Evolutionary conservation across 2,888 invertebrate genomes (phyloP).

Genomic region (Yponomeuta malinellus): DNA sequence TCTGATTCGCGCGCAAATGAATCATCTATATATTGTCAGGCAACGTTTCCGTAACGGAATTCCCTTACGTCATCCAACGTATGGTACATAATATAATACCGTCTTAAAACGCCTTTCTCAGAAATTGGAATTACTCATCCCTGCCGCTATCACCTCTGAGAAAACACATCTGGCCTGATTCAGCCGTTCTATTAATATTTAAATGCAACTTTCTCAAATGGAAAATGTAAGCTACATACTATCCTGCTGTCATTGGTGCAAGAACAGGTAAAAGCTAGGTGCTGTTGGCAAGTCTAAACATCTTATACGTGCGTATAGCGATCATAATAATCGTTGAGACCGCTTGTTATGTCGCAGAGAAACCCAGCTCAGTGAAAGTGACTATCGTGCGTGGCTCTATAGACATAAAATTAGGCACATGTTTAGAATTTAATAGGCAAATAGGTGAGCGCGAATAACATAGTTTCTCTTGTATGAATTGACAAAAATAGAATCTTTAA

Average conservation of each 20-base stretch:
- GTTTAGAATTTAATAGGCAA: slow-evolving; percentile 17
- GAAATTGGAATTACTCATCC: slow-evolving; percentile 12
- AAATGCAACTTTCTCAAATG: background rate
- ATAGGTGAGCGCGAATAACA: slow-evolving; percentile 11
- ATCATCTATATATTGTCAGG: background rate
- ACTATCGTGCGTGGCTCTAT: slow-evolving; percentile 18
- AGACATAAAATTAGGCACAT: slow-evolving; percentile 18
- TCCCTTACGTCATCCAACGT: slow-evolving; percentile 26
- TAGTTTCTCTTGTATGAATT: slow-evolving; percentile 9
- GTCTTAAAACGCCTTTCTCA: background rate
- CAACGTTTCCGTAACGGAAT: slow-evolving; percentile 25
- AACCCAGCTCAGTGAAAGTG: slow-evolving; percentile 64
- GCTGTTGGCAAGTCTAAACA: slow-evolving; percentile 5
- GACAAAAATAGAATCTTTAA: background rate
- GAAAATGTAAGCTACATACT: background rate
- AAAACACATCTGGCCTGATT: background rate
- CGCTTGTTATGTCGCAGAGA: slow-evolving; percentile 56
- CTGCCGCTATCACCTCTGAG: background rate
- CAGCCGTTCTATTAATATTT: background rate
- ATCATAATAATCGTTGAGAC: slow-evolving; percentile 24
- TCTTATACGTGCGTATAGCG: slow-evolving; percentile 11
- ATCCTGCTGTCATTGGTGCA: background rate
- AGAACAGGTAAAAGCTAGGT: slow-evolving; percentile 4
- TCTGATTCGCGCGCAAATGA: background rate
- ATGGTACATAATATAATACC: background rate